phyloP scores from a whole-genome alignment of 2,797 vertebrate genomes.

The Enteromius viviparus region DNA sequence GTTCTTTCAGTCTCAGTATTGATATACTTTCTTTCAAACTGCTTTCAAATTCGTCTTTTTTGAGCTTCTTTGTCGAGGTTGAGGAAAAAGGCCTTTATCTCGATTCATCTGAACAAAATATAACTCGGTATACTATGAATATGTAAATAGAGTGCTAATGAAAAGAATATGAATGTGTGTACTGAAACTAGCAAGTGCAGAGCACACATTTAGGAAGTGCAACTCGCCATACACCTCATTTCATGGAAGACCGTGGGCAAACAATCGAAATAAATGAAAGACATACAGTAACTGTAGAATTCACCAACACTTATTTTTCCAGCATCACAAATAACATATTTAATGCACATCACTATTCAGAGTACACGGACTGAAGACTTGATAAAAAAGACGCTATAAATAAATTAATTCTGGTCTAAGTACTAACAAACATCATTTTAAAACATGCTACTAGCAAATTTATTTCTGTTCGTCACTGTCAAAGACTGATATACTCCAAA shows the following conservation, averaged over 20 bases:
- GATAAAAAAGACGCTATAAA: neutral
- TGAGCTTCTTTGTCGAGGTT: neutral
- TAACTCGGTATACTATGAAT: neutral
- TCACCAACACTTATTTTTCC: neutral
- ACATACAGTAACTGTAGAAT: neutral
- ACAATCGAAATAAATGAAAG: neutral
- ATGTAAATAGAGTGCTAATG: neutral
- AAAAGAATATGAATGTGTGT: neutral
- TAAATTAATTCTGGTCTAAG: neutral
- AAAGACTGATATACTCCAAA: neutral
- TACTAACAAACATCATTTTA: neutral
- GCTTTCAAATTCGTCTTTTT: neutral
- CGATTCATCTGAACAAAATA: neutral
- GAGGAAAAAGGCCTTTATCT: neutral
- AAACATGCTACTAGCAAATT: neutral
- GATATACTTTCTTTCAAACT: neutral
- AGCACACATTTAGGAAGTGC: neutral
- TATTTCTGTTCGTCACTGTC: too few relatives aligned
- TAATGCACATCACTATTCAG: neutral
- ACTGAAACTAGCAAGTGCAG: neutral
- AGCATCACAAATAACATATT: slow-evolving; percentile 5
- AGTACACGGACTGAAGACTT: neutral
- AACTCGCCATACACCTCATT: neutral
- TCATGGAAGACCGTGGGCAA: slow-evolving; percentile 9
- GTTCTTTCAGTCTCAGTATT: neutral